Base-by-base conservation (phyloP, 2,797 vertebrate genomes). In the Phalloptychus januarius region DNA sequence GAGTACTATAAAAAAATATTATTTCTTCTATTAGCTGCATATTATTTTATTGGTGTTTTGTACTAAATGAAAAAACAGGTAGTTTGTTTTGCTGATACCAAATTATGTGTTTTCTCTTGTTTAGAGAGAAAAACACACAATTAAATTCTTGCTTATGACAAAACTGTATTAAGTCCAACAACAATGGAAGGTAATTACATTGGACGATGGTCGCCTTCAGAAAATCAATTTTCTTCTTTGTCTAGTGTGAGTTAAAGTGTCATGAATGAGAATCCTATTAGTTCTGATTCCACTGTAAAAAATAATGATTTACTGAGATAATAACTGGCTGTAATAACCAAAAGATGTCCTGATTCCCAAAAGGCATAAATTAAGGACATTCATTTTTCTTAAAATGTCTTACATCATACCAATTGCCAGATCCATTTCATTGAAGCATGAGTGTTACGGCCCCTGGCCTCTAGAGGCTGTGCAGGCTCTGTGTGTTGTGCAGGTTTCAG, bases 151-250 rank as follows among this genome's bases (percentile, higher is more conserved):
- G 1, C 70, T 65, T 78, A 54, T 56, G 70, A 38, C 6, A 67
- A 40, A 23, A 31, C 71, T 42, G 25, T 70, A 63, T 81, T 79
- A 72, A 79, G 71, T 88, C 73, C 73, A 70, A 84, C 74, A 85
- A 82, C 79, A 87, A 87, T 86, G 48, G 58, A 81, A 82, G 83
- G 78, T 79, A 74, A 89, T 86, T 87, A 42, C 61, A 77, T 85
- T 81, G 79, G 87, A 82, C 80, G 38, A 56, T 7, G 33, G 52
- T 48, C 0, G 23, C 48, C 13, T 63, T 72, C 71, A 42, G 72
- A 82, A 85, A 87, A 74, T 77, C 36, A 0, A 85, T 88, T 84
- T 81, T 79, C 20, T 71, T 15, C 69, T 82, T 56, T 72, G 28
- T 82, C 84, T 80, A 78, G 52, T 72, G 78, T 77, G 23, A 70